phyloP scores from a whole-genome alignment of 2,113 vertebrate genomes.

The Apus apus region DNA sequence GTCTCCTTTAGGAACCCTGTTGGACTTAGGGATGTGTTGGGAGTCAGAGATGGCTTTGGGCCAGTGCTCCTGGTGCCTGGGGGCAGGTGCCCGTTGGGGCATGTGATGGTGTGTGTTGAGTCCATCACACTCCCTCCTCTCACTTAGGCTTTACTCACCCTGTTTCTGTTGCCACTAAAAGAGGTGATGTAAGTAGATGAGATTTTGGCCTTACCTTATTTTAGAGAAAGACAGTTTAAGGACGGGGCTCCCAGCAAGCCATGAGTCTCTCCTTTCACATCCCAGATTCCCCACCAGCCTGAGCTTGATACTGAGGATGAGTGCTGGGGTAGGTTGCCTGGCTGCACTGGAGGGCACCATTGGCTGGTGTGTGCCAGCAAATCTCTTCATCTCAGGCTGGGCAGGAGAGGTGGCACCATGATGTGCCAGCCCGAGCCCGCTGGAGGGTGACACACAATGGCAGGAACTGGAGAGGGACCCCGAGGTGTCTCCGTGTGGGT shows the following conservation, averaged over 20 bases:
- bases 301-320: neutral
- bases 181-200: neutral
- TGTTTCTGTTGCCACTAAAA: neutral
- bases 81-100: neutral
- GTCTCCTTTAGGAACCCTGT: neutral
- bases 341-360: neutral
- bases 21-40: neutral
- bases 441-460: accelerated
- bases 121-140: neutral
- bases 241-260: neutral
- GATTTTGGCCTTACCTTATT: neutral
- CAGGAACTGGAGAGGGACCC: neutral
- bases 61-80: neutral
- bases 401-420: neutral
- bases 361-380: neutral
- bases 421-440: neutral
- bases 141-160: neutral
- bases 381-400: neutral
- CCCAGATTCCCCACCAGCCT: neutral
- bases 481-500: accelerated
- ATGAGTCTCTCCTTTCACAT: neutral
- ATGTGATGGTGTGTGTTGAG: neutral
- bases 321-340: neutral
- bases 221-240: neutral
- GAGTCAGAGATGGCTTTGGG: neutral